Percentiles rank a stretch among this genome's conserved stretches.
These are phyloP conservation scores for Falco rusticolus DNA, from an alignment of 2,797 vertebrate genomes.

Conservation along the genomic window DNA sequence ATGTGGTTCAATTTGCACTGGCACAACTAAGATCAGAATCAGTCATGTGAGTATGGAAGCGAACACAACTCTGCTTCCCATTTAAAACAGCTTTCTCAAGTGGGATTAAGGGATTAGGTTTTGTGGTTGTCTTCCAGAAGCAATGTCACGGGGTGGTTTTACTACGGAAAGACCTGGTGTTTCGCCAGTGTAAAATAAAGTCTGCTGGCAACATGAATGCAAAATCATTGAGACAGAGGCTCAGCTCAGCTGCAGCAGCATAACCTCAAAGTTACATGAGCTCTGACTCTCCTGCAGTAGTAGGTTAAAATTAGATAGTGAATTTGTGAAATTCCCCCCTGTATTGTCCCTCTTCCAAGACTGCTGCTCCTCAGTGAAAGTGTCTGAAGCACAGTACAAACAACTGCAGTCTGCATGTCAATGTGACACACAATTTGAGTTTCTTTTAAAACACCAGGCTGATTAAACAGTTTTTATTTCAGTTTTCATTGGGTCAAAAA, in stretches of 20 bases:
- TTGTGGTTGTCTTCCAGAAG: slow-evolving; percentile 70
- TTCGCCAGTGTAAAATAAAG: slow-evolving; percentile 49
- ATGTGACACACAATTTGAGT: neutral
- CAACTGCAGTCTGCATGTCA: neutral
- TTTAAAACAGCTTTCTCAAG: slow-evolving; percentile 68
- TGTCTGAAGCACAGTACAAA: neutral
- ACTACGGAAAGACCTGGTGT: slow-evolving; percentile 10
- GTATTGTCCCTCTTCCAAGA: neutral
- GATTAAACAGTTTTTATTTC: neutral
- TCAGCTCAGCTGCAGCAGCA: neutral
- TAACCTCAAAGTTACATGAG: neutral
- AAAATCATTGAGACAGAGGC: slow-evolving; percentile 39
- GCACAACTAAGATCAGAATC: slow-evolving; percentile 41
- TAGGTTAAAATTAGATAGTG: neutral
- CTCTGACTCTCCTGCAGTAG: neutral
- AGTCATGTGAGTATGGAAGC: slow-evolving; percentile 51
- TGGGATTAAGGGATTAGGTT: slow-evolving; percentile 71
- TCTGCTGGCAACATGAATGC: slow-evolving; percentile 15
- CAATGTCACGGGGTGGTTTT: slow-evolving; percentile 53
- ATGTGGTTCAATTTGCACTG: slow-evolving; percentile 50
- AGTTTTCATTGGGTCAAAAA: neutral
- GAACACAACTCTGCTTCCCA: slow-evolving; percentile 54
- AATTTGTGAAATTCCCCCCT: neutral
- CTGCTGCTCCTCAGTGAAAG: neutral
- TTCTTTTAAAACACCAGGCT: neutral